A percentile compares a stretch with the other conserved stretches of the same genome.
Conservation (phyloP, 2,113 vertebrate genomes). For the Camelus dromedarius region DNA sequence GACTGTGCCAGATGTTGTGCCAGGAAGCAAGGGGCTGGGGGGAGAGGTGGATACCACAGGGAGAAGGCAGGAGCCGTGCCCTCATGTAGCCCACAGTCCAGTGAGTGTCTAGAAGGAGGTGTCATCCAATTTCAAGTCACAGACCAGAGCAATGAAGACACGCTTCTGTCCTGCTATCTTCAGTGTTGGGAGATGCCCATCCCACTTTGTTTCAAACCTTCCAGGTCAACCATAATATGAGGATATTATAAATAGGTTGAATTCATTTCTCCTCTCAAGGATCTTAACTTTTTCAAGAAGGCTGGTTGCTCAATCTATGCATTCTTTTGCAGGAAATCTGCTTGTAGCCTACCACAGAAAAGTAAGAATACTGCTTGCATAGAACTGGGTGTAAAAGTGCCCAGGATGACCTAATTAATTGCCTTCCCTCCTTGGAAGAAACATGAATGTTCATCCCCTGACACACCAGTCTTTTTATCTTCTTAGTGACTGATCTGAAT, state of each 20-base stretch:
- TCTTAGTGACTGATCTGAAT: neutral
- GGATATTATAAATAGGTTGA: neutral
- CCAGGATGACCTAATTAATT: neutral
- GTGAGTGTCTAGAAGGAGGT: neutral
- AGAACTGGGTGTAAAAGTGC: neutral
- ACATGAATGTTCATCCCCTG: neutral
- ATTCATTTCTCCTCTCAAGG: neutral
- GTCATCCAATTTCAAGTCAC: neutral
- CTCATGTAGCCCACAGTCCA: neutral
- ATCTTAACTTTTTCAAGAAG: neutral
- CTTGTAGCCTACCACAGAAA: neutral
- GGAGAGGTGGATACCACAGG: neutral
- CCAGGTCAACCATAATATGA: neutral
- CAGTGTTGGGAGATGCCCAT: neutral
- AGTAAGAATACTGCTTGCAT: neutral
- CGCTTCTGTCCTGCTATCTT: neutral
- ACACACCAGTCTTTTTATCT: neutral
- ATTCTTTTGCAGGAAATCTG: neutral
- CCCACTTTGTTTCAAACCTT: neutral
- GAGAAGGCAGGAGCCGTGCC: neutral
- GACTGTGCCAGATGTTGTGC: neutral
- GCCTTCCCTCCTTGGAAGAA: neutral
- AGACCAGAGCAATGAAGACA: fast-evolving
- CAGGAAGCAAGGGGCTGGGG: neutral
- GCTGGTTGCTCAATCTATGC: neutral